Evolutionary conservation across 2,888 invertebrate species (phyloP), one percentile per base, ranked within the genome.

Genomic region (Leptinotarsa rubiginosa): DNA sequence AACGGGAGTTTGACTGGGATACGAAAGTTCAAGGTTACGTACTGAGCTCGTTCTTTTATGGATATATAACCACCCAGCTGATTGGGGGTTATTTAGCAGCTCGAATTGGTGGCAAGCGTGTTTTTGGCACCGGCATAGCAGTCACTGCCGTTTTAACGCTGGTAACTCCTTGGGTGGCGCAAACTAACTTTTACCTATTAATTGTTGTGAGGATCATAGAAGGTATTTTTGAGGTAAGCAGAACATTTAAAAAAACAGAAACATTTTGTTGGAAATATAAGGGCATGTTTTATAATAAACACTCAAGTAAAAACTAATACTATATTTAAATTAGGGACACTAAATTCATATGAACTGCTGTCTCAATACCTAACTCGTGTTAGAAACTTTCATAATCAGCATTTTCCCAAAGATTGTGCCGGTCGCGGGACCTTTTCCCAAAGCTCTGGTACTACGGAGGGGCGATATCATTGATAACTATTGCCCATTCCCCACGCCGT

Each of bases 31-130:
- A 94, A 87, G 96, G 96, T 0, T 88, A 94, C 69, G 91, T 97
- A 47, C 88, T 97, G 69, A 95, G 95, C 83, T 94, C 96, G 0
- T 97, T 97, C 88, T 97, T 97, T 89, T 96, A 96, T 84, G 96
- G 96, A 0, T 97, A 97, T 87, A 91, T 96, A 73, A 87, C 94
- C 74, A 96, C 96, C 0, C 96, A 95, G 87, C 88, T 96, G 56
- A 90, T 94, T 0, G 96, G 96, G 0, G 96, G 96, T 66, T 95
- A 93, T 91, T 88, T 97, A 67, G 95, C 96, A 3, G 92, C 94
- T 80, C 92, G 92, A 86, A 91, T 96, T 85, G 97, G 97, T 80
- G 97, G 97, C 76, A 95, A 95, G 89, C 91, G 92, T 81, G 92
- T 95, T 18, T 94, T 94, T 85, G 95, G 95, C 31, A 87, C 92